Percentiles rank a stretch among this genome's conserved stretches.
These are phyloP conservation scores for Intellagama lesueurii DNA, from an alignment of 2,797 vertebrate genomes.

Conservation along the genomic window DNA sequence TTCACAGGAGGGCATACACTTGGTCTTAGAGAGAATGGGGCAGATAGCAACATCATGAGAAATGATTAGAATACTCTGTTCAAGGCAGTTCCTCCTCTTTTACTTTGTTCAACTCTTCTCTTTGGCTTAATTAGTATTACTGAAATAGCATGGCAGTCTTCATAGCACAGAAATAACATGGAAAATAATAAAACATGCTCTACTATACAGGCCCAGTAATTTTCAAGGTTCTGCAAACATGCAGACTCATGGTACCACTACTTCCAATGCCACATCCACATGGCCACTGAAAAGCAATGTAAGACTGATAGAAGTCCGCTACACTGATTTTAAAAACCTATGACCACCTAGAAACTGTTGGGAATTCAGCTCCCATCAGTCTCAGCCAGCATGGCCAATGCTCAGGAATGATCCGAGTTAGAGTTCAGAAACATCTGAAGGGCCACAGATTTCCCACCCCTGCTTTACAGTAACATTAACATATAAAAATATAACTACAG, in stretches of 20 bases:
- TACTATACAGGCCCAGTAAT: too few species aligned
- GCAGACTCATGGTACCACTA: not conserved
- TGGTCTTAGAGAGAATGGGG: too few species aligned
- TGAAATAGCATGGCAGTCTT: not conserved
- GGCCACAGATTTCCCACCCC: not conserved
- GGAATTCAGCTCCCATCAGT: not conserved
- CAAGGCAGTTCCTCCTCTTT: too few species aligned
- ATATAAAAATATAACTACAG: not conserved
- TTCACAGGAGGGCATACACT: too few species aligned
- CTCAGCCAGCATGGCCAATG: not conserved
- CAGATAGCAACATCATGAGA: too few species aligned
- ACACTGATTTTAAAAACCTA: not conserved
- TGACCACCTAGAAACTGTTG: not conserved
- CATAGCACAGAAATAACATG: not conserved
- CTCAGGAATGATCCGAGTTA: not conserved
- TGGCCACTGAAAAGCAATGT: too few species aligned
- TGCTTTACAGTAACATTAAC: not conserved
- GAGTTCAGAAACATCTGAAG: not conserved
- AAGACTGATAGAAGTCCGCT: not conserved
- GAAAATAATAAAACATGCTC: not conserved
- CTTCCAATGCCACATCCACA: not conserved
- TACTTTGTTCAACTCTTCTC: too few species aligned
- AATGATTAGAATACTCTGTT: too few species aligned
- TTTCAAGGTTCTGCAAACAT: not conserved
- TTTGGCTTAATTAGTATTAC: not conserved